Percentiles rank a stretch among this genome's conserved stretches.
phyloP scores from a whole-genome alignment of 1,140 invertebrate species.

The Leucophenga varia region DNA sequence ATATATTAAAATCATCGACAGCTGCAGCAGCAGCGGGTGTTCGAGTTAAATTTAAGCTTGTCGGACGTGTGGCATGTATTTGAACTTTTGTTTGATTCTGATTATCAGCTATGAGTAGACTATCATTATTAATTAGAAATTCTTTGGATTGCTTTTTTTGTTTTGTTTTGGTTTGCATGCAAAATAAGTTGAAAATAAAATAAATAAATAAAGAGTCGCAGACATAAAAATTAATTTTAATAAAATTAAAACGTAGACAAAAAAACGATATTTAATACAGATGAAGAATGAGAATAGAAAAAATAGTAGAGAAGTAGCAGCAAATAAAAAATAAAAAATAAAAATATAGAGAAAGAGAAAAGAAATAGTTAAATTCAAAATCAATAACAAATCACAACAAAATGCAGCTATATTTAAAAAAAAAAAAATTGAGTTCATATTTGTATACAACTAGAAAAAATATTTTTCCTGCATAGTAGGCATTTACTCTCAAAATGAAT shows the following conservation, averaged over 20 bases:
- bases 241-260: no score
- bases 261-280: slow-evolving; percentile 8
- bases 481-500: no score
- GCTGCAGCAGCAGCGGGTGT: slow-evolving; percentile 1
- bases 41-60: slow-evolving; percentile 26
- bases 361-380: slow-evolving; percentile 37
- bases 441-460: no score
- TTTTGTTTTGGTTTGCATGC: neutral
- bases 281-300: slow-evolving; percentile 7
- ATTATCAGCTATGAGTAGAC: no score
- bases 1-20: slow-evolving; percentile 31
- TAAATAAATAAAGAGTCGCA: no score
- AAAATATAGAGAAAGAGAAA: slow-evolving; percentile 22
- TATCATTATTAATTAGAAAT: slow-evolving; percentile 23
- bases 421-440: no score
- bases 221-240: no score
- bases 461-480: no score
- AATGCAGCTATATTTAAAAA: no score
- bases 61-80: slow-evolving; percentile 18
- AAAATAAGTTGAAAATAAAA: no score
- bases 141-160: slow-evolving; percentile 26
- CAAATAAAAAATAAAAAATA: slow-evolving; percentile 14
- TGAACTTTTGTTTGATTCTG: neutral
- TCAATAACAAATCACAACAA: no score
- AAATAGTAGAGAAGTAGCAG: slow-evolving; percentile 33